Conservation (phyloP, 2,888 invertebrate genomes). For the Phaedon cochleariae region DNA sequence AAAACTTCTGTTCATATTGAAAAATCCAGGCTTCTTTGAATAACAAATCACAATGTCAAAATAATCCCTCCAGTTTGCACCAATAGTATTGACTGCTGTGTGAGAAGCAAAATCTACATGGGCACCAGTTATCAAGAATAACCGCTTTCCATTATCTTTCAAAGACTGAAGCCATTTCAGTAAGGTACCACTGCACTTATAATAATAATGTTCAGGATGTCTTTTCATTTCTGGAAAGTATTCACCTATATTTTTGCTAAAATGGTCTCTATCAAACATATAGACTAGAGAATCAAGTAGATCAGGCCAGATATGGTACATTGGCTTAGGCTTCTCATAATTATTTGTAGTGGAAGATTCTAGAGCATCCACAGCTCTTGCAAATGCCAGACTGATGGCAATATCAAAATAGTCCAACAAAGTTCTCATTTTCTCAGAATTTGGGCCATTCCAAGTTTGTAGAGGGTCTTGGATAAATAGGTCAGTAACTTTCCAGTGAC, state of each 20-base stretch:
- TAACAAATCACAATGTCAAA: slow-evolving; percentile 68
- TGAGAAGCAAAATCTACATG: slow-evolving; percentile 74
- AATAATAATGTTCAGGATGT: slow-evolving; percentile 68
- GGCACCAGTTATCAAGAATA: slow-evolving; percentile 78
- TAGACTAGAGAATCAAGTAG: slow-evolving; percentile 68
- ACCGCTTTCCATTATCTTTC: slow-evolving; percentile 64
- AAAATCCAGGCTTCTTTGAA: slow-evolving; percentile 80
- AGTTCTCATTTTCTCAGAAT: slow-evolving; percentile 68
- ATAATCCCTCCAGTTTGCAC: slow-evolving; percentile 48
- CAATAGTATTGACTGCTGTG: slow-evolving; percentile 67
- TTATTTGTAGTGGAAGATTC: slow-evolving; percentile 57
- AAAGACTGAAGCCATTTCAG: slow-evolving; percentile 69
- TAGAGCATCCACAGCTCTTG: slow-evolving; percentile 71
- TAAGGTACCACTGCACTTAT: slow-evolving; percentile 65
- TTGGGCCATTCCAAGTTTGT: slow-evolving; percentile 70
- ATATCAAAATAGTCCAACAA: slow-evolving; percentile 80
- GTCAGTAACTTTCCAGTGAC: slow-evolving; percentile 67
- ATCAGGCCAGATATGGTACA: slow-evolving; percentile 73
- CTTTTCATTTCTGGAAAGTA: slow-evolving; percentile 71
- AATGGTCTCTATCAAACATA: slow-evolving; percentile 70
- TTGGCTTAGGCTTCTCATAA: slow-evolving; percentile 27
- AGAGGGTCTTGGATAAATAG: slow-evolving; percentile 66
- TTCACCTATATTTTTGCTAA: slow-evolving; percentile 65
- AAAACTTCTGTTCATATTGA: slow-evolving; percentile 68
- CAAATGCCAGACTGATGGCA: slow-evolving; percentile 71